These are phyloP conservation scores for Rhorus exstirpatorius DNA, from an alignment of 2,888 invertebrate species.

Conservation along the genomic window DNA sequence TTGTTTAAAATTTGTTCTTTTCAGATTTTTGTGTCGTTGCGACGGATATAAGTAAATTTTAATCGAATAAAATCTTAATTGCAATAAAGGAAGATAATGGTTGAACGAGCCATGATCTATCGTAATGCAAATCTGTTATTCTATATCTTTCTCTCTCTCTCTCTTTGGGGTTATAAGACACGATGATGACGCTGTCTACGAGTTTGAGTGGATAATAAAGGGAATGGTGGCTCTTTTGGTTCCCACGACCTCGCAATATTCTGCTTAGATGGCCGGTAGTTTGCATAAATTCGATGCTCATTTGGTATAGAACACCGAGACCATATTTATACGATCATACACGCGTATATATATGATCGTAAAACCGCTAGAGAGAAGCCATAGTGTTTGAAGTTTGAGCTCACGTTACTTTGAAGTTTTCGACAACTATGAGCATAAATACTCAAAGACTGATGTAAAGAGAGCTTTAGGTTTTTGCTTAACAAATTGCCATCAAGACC, in stretches of 20 bases:
- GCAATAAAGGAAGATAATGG: too few species aligned
- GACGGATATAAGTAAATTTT: too few species aligned
- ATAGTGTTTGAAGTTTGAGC: conserved; percentile 21
- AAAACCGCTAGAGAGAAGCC: conserved; percentile 1
- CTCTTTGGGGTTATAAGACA: conserved; percentile 28
- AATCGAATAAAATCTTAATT: neutral
- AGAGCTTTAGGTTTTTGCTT: too few species aligned
- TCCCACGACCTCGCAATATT: conserved; percentile 56
- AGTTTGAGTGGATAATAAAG: conserved; percentile 77
- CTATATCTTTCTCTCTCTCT: neutral
- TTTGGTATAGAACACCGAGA: conserved; percentile 30
- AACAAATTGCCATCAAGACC: neutral
- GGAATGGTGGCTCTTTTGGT: conserved; percentile 73
- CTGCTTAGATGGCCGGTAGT: conserved; percentile 47
- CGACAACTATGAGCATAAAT: conserved; percentile 3
- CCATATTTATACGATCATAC: conserved; percentile 22
- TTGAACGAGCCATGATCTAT: neutral
- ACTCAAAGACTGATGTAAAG: too few species aligned
- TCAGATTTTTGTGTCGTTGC: too few species aligned
- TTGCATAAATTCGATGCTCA: conserved; percentile 59
- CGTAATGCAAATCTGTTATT: neutral
- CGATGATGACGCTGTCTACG: conserved; percentile 41
- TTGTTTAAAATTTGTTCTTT: too few species aligned
- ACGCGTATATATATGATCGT: neutral
- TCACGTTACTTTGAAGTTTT: neutral